A percentile compares a stretch with the other conserved stretches of the same genome.
These are phyloP conservation scores for Drosophila barbarae DNA, from an alignment of 2,888 invertebrate species.

Conservation along the genomic window DNA sequence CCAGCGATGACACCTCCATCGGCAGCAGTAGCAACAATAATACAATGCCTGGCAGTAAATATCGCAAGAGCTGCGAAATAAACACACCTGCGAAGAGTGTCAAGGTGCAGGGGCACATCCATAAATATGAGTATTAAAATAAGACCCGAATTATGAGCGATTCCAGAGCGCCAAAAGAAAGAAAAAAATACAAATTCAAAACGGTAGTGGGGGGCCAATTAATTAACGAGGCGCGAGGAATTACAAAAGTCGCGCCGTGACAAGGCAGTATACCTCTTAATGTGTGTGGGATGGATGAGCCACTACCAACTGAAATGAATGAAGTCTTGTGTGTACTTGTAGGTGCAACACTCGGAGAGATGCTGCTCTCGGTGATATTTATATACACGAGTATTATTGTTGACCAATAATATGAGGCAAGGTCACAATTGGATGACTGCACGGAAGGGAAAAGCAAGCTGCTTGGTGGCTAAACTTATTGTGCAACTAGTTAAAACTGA, in stretches of 20 bases:
- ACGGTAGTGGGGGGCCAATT: constrained; percentile 46
- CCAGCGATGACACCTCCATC: constrained; percentile 41
- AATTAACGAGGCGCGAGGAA: constrained; percentile 53
- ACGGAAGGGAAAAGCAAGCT: constrained; percentile 15
- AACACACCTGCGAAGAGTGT: constrained; percentile 50
- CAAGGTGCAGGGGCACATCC: constrained; percentile 49
- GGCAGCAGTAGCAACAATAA: constrained; percentile 10
- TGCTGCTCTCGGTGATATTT: constrained; percentile 16
- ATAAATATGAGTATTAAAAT: constrained; percentile 39
- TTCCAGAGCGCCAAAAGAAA: constrained; percentile 21
- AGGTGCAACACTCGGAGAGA: constrained; percentile 5
- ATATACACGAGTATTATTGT: constrained; percentile 13
- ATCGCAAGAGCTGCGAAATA: constrained; percentile 46
- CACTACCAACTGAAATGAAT: not conserved
- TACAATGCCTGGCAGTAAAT: constrained; percentile 40
- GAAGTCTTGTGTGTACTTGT: constrained; percentile 12
- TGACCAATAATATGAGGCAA: constrained; percentile 36
- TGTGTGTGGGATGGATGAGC: constrained; percentile 28
- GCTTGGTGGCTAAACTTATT: constrained; percentile 19
- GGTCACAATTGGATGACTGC: constrained; percentile 27
- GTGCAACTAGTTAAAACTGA: constrained; percentile 41
- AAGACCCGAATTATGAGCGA: constrained; percentile 27
- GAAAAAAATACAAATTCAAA: constrained; percentile 26
- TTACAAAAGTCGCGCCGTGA: constrained; percentile 33
- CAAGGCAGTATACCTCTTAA: constrained; percentile 27